These are phyloP conservation scores for Papilio gigon DNA, from an alignment of 2,888 invertebrate genomes.

Conservation along the genomic window DNA sequence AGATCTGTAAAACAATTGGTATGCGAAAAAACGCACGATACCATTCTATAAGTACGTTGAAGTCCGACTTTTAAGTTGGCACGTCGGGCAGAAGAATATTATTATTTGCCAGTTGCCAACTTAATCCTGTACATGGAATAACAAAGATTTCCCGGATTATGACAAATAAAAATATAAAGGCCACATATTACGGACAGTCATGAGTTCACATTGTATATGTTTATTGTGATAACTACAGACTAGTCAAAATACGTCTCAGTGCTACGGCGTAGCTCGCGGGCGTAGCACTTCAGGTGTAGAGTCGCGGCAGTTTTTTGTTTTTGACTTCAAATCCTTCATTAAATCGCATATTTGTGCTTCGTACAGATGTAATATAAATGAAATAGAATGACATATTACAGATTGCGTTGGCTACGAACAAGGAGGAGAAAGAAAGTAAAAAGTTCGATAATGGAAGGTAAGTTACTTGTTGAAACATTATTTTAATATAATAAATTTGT, in stretches of 20 bases:
- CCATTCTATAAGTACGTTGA: background rate
- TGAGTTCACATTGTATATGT: background rate
- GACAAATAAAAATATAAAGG: too few relatives aligned
- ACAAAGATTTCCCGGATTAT: too few relatives aligned
- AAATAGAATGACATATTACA: slow-evolving; percentile 45
- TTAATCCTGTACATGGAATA: too few relatives aligned
- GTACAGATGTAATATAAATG: slow-evolving; percentile 23
- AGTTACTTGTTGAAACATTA: background rate
- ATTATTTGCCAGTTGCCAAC: background rate
- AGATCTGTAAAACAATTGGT: background rate
- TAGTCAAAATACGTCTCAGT: background rate
- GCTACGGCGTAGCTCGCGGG: background rate
- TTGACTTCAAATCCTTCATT: background rate
- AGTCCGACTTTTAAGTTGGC: background rate
- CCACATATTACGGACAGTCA: too few relatives aligned
- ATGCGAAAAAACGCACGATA: background rate
- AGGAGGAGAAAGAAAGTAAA: slow-evolving; percentile 52
- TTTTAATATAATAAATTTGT: background rate
- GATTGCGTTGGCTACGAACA: slow-evolving; percentile 66
- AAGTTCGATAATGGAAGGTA: slow-evolving; percentile 48
- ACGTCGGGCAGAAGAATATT: background rate
- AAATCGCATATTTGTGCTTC: background rate
- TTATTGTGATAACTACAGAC: background rate
- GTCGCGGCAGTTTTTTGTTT: background rate
- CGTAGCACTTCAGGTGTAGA: background rate